Percentiles rank a stretch among this genome's conserved stretches.
These are phyloP conservation scores for Macrophya annulata DNA, from an alignment of 2,888 invertebrate species.

Conservation along the genomic window DNA sequence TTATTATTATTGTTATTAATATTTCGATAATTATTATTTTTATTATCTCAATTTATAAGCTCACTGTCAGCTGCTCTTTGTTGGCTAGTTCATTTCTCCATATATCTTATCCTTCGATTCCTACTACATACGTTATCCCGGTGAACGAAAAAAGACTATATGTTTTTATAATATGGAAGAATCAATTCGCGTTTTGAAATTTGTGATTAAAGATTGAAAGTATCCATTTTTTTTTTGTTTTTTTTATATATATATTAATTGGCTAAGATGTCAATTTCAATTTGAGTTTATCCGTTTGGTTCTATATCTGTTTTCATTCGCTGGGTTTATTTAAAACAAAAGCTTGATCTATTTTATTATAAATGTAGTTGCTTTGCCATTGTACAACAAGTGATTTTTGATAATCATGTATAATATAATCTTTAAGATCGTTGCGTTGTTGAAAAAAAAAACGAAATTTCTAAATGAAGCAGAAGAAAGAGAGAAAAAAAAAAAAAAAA, in stretches of 20 bases:
- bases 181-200: background rate
- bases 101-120: background rate
- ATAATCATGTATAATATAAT: background rate
- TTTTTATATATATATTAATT: too few relatives aligned
- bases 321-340: background rate
- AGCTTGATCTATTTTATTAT: background rate
- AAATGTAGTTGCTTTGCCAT: background rate
- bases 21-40: constrained; percentile 33
- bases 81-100: constrained; percentile 31
- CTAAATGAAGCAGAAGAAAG: background rate
- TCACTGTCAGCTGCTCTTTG: constrained; percentile 32
- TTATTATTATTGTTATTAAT: constrained; percentile 7
- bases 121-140: background rate
- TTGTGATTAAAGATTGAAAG: background rate
- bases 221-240: background rate
- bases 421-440: background rate
- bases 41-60: constrained; percentile 22
- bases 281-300: background rate
- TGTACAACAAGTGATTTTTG: constrained; percentile 42
- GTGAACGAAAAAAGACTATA: background rate
- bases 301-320: background rate
- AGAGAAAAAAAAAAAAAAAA: background rate
- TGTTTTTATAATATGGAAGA: background rate
- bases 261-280: too few relatives aligned
- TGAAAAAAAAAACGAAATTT: background rate